These are phyloP conservation scores for Gnathonemus longibarbis DNA, from an alignment of 2,113 vertebrate species.

Conservation along the genomic window DNA sequence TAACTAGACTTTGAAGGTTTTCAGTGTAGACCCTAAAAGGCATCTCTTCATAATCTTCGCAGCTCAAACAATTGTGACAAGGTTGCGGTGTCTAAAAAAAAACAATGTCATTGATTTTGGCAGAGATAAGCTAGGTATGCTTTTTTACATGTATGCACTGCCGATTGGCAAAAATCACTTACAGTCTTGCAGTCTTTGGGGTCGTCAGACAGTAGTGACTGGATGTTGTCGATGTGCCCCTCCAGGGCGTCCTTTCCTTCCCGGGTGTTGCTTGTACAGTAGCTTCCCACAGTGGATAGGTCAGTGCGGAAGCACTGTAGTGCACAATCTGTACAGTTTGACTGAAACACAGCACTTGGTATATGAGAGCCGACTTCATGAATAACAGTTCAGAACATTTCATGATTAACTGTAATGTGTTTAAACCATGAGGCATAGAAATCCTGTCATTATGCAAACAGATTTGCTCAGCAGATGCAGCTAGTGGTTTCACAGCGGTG, in stretches of 20 bases:
- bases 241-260: too few relatives aligned
- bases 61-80: background rate
- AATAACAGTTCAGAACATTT: background rate
- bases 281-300: background rate
- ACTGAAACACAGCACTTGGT: background rate
- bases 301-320: background rate
- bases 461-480: background rate
- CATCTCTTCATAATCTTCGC: background rate
- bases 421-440: background rate
- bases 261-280: background rate
- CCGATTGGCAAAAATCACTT: background rate
- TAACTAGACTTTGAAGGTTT: background rate
- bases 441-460: background rate
- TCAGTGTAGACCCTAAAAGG: background rate
- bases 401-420: background rate
- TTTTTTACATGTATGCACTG: background rate
- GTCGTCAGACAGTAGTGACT: background rate
- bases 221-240: background rate
- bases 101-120: background rate
- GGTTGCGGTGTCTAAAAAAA: background rate
- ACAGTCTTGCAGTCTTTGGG: background rate
- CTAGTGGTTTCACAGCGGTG: background rate
- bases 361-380: background rate
- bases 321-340: background rate
- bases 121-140: background rate